Percentiles rank a stretch among this genome's conserved stretches.
Conservation (phyloP, 2,797 vertebrate genomes). For the Eurystomus glaucurus region DNA sequence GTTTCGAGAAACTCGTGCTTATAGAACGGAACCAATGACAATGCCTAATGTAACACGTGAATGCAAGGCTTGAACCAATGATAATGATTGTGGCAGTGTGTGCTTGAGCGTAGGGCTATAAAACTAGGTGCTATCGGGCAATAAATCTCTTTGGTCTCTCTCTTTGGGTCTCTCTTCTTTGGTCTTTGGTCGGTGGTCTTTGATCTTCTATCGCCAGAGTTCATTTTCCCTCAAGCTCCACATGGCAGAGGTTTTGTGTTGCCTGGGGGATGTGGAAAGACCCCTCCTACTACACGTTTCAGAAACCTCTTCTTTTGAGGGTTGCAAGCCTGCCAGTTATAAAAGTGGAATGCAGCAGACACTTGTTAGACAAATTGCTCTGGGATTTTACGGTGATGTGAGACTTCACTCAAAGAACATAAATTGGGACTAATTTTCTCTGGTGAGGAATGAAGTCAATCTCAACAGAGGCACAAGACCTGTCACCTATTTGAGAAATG, state of each 20-base stretch:
- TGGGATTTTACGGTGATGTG: neutral
- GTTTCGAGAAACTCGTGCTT: too few species aligned
- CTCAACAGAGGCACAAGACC: neutral
- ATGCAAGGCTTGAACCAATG: too few species aligned
- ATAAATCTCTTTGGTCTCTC: too few species aligned
- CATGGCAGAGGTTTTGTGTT: neutral
- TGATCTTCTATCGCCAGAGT: too few species aligned
- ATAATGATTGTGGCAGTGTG: too few species aligned
- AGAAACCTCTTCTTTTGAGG: neutral
- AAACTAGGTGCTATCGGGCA: too few species aligned
- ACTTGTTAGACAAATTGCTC: neutral
- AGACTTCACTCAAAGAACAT: neutral
- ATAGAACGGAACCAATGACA: too few species aligned
- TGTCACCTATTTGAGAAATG: neutral
- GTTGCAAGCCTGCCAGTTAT: neutral
- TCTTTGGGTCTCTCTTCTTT: too few species aligned
- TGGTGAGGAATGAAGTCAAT: neutral
- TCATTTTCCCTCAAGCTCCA: too few species aligned
- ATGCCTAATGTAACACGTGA: too few species aligned
- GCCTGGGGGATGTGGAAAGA: neutral
- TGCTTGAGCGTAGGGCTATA: too few species aligned
- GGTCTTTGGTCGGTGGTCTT: too few species aligned
- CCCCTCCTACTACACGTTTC: neutral
- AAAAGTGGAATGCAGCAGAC: neutral
- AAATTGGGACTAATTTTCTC: neutral